Base-by-base conservation (phyloP, 2,113 vertebrate species). In the Siniperca chuatsi region DNA sequence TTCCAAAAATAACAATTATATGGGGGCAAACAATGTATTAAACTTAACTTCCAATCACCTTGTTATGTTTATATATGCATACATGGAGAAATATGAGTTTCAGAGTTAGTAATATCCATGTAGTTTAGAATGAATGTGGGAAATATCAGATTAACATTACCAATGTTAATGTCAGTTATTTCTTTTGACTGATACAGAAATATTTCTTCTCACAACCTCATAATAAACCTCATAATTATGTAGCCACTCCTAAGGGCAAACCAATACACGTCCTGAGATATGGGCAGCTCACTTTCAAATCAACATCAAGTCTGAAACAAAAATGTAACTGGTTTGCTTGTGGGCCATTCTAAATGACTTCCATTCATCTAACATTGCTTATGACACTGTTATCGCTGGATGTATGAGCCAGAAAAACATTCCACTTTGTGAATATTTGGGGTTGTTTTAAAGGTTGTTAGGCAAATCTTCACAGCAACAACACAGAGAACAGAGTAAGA, bases 391-490 rank as follows among this genome's bases (percentile, higher is more conserved):
- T 3, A 25, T 16, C 60, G 21, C 13, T 79, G 57, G 48, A 73
- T 62, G 64, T 37, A 10, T 33, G 46, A 55, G 40, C 25, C 35
- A 78, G 50, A 54, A 29, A 52, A 84, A 4, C 42, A 76, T 48
- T 75, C 29, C 52, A 52, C 16, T 64, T 37, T 58, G 66, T 35
- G 40, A 76, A 81, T 33, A 64, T 64, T 40, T 16, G 4, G 37
- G 70, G 13, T 82, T 68, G 33, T 82, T 83, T 91, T 75, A 54
- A 69, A 81, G 92, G 91, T 92, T 93, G 91, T 94, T 89, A 94
- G 93, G 92, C 94, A 93, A 88, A 90, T 86, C 37, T 55, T 78
- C 91, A 95, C 91, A 71, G 91, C 92, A 93, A 94, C 78, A 87
- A 92, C 82, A 93, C 87, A 85, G 42, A 92, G 29, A 76, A 81